Conservation (phyloP, 2,888 invertebrate genomes). For the Campoplex capitator region DNA sequence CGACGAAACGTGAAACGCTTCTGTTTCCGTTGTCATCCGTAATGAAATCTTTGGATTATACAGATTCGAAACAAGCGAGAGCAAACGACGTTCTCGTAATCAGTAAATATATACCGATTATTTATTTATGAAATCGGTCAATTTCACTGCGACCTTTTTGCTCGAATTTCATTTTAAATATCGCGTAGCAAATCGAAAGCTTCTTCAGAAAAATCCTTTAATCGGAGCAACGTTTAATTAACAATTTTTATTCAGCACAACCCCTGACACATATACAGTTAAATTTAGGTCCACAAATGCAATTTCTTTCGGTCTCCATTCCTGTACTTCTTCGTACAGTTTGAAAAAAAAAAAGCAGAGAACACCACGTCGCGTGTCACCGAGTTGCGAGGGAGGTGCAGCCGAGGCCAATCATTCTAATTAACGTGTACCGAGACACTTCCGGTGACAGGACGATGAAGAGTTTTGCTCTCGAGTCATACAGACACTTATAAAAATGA, state of each 20-base stretch:
- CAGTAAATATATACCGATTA: too few relatives aligned
- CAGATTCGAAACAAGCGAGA: not conserved
- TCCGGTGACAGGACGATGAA: conserved; percentile 69
- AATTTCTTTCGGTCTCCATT: conserved; percentile 5
- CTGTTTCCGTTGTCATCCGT: not conserved
- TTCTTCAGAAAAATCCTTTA: not conserved
- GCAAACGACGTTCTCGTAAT: not conserved
- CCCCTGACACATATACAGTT: not conserved
- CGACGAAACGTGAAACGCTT: conserved; percentile 1
- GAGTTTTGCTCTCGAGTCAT: conserved; percentile 55
- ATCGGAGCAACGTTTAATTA: not conserved
- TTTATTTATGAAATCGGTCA: not conserved
- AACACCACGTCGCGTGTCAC: conserved; percentile 66
- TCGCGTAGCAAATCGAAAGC: not conserved
- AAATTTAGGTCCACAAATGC: not conserved
- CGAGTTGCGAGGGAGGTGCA: conserved; percentile 65
- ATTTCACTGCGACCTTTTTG: not conserved
- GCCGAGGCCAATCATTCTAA: conserved; percentile 68
- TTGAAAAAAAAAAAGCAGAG: conserved; percentile 32
- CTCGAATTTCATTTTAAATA: not conserved
- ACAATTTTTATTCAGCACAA: not conserved
- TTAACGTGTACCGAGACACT: conserved; percentile 68
- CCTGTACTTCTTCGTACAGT: not conserved
- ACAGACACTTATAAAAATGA: conserved; percentile 18
- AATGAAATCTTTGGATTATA: conserved; percentile 22